Conservation (phyloP, 2,888 invertebrate genomes). For the Dysmachus trigonus region DNA sequence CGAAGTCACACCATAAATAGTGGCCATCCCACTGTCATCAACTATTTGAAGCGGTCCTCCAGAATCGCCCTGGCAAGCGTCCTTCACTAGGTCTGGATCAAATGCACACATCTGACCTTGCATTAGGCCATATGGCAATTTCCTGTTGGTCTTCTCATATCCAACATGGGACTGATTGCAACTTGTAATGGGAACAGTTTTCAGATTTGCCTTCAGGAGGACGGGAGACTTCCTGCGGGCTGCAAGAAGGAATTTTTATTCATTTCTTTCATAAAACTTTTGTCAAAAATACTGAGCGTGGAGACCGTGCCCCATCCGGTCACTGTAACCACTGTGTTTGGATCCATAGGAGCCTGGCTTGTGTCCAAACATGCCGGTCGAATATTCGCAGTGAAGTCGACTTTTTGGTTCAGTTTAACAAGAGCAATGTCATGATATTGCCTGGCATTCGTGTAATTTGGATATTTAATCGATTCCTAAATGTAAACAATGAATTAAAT, state of each 20-base stretch:
- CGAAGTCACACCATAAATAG: slow-evolving; percentile 58
- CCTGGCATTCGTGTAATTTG: slow-evolving; percentile 35
- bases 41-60: slow-evolving; percentile 58
- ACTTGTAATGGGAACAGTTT: slow-evolving; percentile 44
- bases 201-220: slow-evolving; percentile 52
- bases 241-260: slow-evolving; percentile 38
- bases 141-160: slow-evolving; percentile 32
- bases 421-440: slow-evolving; percentile 55
- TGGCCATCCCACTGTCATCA: slow-evolving; percentile 52
- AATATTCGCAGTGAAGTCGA: slow-evolving; percentile 46
- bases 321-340: slow-evolving; percentile 47
- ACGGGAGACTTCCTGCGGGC: slow-evolving; percentile 49
- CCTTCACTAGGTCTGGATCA: slow-evolving; percentile 52
- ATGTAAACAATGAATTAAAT: not conserved
- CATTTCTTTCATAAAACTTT: not conserved
- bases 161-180: slow-evolving; percentile 51
- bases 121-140: slow-evolving; percentile 45
- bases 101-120: slow-evolving; percentile 53
- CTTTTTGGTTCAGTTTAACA: slow-evolving; percentile 46
- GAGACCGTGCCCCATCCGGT: slow-evolving; percentile 54
- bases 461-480: slow-evolving; percentile 49
- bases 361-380: slow-evolving; percentile 54
- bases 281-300: not conserved
- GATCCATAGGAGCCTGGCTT: slow-evolving; percentile 46
- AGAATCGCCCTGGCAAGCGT: slow-evolving; percentile 60